Conservation (phyloP, 1,140 invertebrate species). For the Drosophila lacertosa region DNA sequence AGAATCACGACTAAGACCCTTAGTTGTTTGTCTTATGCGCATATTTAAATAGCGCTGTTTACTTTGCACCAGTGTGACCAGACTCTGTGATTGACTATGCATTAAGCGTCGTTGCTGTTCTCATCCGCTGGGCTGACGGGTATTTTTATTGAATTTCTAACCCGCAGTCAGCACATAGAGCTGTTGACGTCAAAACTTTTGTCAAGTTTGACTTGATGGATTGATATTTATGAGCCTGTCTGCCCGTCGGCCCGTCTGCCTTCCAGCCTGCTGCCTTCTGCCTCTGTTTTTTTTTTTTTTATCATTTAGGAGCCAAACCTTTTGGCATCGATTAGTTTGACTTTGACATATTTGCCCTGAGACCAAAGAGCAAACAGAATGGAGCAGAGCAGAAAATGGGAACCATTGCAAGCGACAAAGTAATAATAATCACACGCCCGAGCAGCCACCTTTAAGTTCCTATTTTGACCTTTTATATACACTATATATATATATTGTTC, state of each 20-base stretch:
- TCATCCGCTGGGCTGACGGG: not conserved
- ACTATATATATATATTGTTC: conserved; percentile 11
- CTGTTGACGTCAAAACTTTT: conserved; percentile 35
- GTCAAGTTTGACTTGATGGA: conserved; percentile 33
- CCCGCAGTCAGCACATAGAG: conserved; percentile 4
- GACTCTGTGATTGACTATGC: conserved; percentile 28
- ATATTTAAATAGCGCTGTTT: conserved; percentile 19
- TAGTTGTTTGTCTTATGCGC: not conserved
- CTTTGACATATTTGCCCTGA: conserved; percentile 40
- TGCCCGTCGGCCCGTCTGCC: no score
- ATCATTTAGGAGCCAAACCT: conserved; percentile 30
- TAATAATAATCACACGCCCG: conserved; percentile 13
- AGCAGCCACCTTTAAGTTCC: conserved; percentile 22
- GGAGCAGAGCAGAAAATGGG: conserved; percentile 5
- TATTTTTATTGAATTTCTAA: conserved; percentile 33
- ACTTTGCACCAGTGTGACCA: conserved; percentile 11
- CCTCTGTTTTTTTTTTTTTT: conserved; percentile 2
- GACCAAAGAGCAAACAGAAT: conserved; percentile 4
- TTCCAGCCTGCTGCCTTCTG: conserved; percentile 2
- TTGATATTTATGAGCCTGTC: conserved; percentile 43
- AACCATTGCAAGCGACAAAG: conserved; percentile 16
- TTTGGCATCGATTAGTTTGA: conserved; percentile 50
- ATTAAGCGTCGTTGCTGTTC: not conserved
- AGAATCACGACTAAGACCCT: not conserved
- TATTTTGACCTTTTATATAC: conserved; percentile 4